These are phyloP conservation scores for Drosophila setosimentum DNA, from an alignment of 2,888 invertebrate species.

Conservation along the genomic window DNA sequence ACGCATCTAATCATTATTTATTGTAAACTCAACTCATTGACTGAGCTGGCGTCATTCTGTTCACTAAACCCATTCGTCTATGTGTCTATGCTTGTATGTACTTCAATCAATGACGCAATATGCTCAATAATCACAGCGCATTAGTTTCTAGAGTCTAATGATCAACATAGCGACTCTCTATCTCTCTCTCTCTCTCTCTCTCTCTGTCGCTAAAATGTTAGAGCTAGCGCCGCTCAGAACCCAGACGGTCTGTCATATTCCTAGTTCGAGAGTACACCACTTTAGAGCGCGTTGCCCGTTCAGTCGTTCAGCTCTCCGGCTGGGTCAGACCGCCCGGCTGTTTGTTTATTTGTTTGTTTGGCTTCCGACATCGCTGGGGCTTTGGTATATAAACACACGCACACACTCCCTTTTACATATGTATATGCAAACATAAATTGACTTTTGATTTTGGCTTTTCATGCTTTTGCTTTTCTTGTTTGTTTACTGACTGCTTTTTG, in stretches of 20 bases:
- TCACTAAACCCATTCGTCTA: constrained; percentile 1
- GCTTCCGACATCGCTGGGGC: constrained; percentile 59
- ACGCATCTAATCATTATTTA: constrained; percentile 12
- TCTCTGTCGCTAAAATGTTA: constrained; percentile 15
- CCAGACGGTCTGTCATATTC: constrained; percentile 22
- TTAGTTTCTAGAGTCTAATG: constrained; percentile 33
- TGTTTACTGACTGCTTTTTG: constrained; percentile 60
- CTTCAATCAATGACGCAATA: constrained; percentile 53
- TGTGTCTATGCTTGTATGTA: background rate
- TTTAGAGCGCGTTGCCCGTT: constrained; percentile 31
- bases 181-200: background rate
- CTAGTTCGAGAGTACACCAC: constrained; percentile 38
- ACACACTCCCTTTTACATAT: background rate
- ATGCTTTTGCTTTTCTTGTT: constrained; percentile 61
- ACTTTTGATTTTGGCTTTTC: constrained; percentile 60
- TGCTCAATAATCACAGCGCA: constrained; percentile 51
- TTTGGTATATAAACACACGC: constrained; percentile 34
- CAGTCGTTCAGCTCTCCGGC: constrained; percentile 34
- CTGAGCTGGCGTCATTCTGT: constrained; percentile 31
- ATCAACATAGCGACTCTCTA: constrained; percentile 11
- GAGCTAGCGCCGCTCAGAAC: constrained; percentile 28
- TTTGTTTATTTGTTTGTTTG: constrained; percentile 66
- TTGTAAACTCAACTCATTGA: background rate
- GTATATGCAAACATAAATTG: constrained; percentile 22
- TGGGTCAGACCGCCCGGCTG: constrained; percentile 54